Evolutionary conservation across 2,113 vertebrate genomes (phyloP), one percentile per base, ranked within the genome.

Genomic region (Hemiscyllium ocellatum): DNA sequence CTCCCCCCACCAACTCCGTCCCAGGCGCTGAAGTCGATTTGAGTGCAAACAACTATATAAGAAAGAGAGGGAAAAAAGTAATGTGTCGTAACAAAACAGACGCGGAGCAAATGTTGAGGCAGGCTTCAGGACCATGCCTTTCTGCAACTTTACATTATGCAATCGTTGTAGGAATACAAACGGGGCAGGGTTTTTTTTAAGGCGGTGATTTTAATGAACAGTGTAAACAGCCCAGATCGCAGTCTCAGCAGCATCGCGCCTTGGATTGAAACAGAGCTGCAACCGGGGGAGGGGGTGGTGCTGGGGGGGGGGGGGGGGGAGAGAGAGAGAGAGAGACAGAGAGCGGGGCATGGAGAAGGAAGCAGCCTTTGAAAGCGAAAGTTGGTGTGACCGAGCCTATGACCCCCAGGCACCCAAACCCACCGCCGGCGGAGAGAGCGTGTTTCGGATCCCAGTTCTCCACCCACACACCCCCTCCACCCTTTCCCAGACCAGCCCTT

Each of bases 241-340:
- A 22, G 61, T 47, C 66, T n/a, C 7, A 22, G 10, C 20, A 69
- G 37, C 66, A 94, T 69, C 68, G 4, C 22, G 22, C 68, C 24
- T 70, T 47, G 66, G 10, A 15, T 19, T 20, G 1, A 20, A 93
- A 19, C 33, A 68, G 56, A 61, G 56, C 56, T 61, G 56, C 56
- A 61, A 12, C 10, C 56, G 56, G 56, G 56, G 56, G 42, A 1
- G 42, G 42, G 42, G 42, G 42, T 0, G 42, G 1, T 0, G 42
- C 42, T 0, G 42, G 1, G 42, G 42, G 0, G 10, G 47, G 0
- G n/a, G n/a, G n/a, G n/a, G n/a, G n/a, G n/a, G n/a, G n/a, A n/a
- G n/a, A n/a, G n/a, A n/a, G n/a, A n/a, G n/a, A n/a, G n/a, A n/a
- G n/a, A n/a, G 26, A 65, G 89, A 68, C 12, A 50, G 85, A 3